Evolutionary conservation across 1,140 invertebrate genomes (phyloP), one percentile per base, ranked within the genome.

Genomic region (Sarcophaga bullata): DNA sequence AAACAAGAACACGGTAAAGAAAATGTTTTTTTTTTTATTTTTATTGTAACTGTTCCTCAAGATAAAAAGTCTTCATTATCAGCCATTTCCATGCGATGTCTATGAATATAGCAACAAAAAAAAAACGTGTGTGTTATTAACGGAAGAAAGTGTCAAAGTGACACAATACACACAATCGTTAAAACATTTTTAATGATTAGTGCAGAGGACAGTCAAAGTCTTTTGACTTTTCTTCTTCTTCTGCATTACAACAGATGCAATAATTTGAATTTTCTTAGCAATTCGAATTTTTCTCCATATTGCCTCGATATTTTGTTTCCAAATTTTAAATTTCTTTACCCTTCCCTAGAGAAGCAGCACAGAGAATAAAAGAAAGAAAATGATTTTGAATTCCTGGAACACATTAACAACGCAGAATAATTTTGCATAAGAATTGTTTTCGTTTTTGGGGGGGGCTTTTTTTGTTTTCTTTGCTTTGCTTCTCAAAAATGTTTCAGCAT

Each of bases 331-430:
- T 68, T 8, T 68, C 62, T 68, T 68, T 68, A 19, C 17, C n/a
- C 8, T 8, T 68, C 19, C 19, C 62, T 68, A 19, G 25, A 37
- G 25, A 37, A 37, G 25, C 1, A 37, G 25, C 1, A 37, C 25
- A 37, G 4, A 2, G 25, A 37, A 37, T 37, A 37, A 9, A 72
- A 76, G 37, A 47, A n/a, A 7, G 73, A 76, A 76, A 17, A 49
- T 15, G 46, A 76, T 11, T 19, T 19, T 48, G 46, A 76, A 68
- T 68, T 68, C 62, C 62, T 15, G 62, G 62, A 68, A 68, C 6
- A 68, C 62, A 68, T 68, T 68, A 68, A 25, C 62, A 68, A 17
- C 62, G 19, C n/a, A 68, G 19, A 68, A 68, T 68, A 68, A 68
- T 68, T 68, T n/a, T 68, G 19, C 62, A 68, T 68, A 68, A 68